These are phyloP conservation scores for Polymixis flavicincta DNA, from an alignment of 2,888 invertebrate genomes.

Conservation along the genomic window DNA sequence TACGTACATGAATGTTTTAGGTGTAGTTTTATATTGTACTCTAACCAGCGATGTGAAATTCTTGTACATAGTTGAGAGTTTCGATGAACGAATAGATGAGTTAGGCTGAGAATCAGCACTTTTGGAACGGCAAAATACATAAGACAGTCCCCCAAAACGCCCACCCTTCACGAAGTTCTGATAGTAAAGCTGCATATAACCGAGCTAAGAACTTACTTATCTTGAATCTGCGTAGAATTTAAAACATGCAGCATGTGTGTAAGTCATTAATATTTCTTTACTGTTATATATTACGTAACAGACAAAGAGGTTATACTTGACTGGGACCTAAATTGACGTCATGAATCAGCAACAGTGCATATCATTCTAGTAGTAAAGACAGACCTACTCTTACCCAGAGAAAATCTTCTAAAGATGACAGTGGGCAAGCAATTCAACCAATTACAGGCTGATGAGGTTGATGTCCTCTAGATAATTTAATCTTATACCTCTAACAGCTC, in stretches of 20 bases:
- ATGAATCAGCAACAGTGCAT: neutral
- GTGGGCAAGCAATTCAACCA: neutral
- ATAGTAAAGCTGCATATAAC: neutral
- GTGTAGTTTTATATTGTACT: constrained; percentile 72
- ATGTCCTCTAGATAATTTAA: constrained; percentile 38
- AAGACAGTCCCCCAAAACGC: too few relatives aligned
- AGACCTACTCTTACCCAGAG: neutral
- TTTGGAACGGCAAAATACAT: too few relatives aligned
- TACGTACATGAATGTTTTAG: constrained; percentile 71
- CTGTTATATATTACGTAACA: neutral
- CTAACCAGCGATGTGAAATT: constrained; percentile 60
- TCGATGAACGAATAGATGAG: constrained; percentile 6
- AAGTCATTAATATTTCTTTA: neutral
- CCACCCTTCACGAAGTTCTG: too few relatives aligned
- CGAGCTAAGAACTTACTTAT: constrained; percentile 16
- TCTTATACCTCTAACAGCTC: constrained; percentile 32
- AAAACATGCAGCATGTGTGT: neutral
- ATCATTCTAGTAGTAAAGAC: neutral
- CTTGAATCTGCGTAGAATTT: constrained; percentile 6
- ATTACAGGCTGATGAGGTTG: constrained; percentile 28
- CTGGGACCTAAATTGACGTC: neutral
- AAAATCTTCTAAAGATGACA: neutral
- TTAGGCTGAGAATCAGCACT: too few relatives aligned
- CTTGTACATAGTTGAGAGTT: constrained; percentile 40
- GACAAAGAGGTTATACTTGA: neutral